These are phyloP conservation scores for Macropus fuliginosus DNA, from an alignment of 2,797 vertebrate genomes.

Conservation along the genomic window DNA sequence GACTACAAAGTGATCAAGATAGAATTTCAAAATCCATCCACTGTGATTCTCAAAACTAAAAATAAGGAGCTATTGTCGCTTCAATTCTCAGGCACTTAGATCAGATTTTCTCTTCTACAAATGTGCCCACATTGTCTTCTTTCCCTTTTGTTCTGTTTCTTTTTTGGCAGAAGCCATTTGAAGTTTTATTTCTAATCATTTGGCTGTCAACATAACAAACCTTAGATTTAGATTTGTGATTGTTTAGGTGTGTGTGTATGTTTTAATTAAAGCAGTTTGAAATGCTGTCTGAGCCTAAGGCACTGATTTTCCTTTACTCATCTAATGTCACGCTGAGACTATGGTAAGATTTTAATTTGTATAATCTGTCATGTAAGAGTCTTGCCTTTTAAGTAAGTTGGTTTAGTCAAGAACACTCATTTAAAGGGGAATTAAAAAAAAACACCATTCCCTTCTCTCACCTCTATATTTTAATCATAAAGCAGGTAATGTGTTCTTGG, in stretches of 20 bases:
- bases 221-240: slow-evolving; percentile 41
- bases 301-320: slow-evolving; percentile 56
- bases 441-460: slow-evolving; percentile 60
- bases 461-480: slow-evolving; percentile 42
- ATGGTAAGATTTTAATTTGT: slow-evolving; percentile 54
- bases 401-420: slow-evolving; percentile 61
- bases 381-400: slow-evolving; percentile 54
- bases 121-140: slow-evolving; percentile 34
- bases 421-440: slow-evolving; percentile 60
- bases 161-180: slow-evolving; percentile 54
- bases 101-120: slow-evolving; percentile 49
- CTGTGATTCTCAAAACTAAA: slow-evolving; percentile 15
- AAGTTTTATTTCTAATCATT: slow-evolving; percentile 62
- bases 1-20: background rate
- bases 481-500: background rate
- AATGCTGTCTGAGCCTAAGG: slow-evolving; percentile 41
- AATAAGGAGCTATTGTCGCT: slow-evolving; percentile 12
- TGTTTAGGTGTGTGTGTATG: slow-evolving; percentile 30
- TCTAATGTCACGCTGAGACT: slow-evolving; percentile 51
- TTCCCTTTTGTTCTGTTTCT: slow-evolving; percentile 60
- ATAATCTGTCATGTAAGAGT: slow-evolving; percentile 53
- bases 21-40: background rate
- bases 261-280: slow-evolving; percentile 72
- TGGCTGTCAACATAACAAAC: slow-evolving; percentile 15
- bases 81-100: background rate